These are phyloP conservation scores for Lordiphosa clarofinis DNA, from an alignment of 1,140 invertebrate genomes.

Conservation along the genomic window DNA sequence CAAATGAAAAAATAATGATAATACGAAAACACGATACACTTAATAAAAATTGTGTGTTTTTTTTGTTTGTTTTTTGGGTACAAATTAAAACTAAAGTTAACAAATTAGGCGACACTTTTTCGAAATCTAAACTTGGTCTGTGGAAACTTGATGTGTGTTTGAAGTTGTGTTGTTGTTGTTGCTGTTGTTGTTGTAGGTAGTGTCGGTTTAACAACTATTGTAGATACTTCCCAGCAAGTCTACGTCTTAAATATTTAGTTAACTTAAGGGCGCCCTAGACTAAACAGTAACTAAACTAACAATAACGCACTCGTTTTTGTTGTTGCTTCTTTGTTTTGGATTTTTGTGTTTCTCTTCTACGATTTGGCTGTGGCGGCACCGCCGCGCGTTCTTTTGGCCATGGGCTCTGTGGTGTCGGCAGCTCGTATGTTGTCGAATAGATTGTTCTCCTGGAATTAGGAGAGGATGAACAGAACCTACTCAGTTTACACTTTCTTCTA, in stretches of 20 bases:
- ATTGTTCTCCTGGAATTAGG: constrained; percentile 47
- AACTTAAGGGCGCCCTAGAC: constrained; percentile 51
- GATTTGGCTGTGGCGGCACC: constrained; percentile 57
- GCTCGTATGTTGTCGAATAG: constrained; percentile 63
- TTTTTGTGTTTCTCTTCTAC: constrained; percentile 27
- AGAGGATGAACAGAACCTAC: too few species aligned
- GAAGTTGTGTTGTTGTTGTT: constrained; percentile 17
- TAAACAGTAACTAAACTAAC: constrained; percentile 55
- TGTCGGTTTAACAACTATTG: constrained; percentile 56
- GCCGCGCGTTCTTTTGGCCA: constrained; percentile 59
- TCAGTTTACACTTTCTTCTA: too few species aligned
- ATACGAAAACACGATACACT: constrained; percentile 34
- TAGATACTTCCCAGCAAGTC: constrained; percentile 29
- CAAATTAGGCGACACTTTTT: constrained; percentile 46
- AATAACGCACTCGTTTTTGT: constrained; percentile 43
- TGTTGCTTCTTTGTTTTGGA: neutral
- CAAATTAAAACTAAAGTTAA: constrained; percentile 47
- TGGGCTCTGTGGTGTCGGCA: constrained; percentile 62
- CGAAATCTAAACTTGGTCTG: constrained; percentile 9
- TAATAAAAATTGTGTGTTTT: constrained; percentile 25
- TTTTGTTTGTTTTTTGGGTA: neutral
- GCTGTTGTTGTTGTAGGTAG: constrained; percentile 40
- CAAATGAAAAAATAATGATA: constrained; percentile 31
- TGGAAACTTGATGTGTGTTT: constrained; percentile 10
- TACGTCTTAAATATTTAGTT: constrained; percentile 72